A percentile compares a stretch with the other conserved stretches of the same genome.
These are phyloP conservation scores for Diplolepis rosae DNA, from an alignment of 2,888 invertebrate genomes.

Conservation along the genomic window DNA sequence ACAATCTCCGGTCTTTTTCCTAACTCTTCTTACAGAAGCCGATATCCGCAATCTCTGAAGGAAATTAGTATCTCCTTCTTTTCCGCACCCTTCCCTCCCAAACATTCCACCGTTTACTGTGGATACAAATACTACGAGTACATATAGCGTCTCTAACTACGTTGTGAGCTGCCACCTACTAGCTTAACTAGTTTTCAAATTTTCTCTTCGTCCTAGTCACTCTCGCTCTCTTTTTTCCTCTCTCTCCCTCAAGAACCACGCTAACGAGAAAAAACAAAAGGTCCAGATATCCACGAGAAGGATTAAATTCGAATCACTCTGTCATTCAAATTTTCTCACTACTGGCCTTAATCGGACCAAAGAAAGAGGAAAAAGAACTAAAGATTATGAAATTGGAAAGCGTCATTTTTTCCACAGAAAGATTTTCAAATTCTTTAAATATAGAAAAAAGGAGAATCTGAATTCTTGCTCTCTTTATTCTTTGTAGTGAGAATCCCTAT, in stretches of 20 bases:
- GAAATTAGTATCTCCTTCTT: constrained; percentile 38
- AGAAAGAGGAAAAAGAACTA: background rate
- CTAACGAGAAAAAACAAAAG: constrained; percentile 44
- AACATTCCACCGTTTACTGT: background rate
- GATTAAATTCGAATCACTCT: constrained; percentile 39
- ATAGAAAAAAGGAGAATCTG: too few species aligned
- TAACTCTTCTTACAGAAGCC: constrained; percentile 27
- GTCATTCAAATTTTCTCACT: background rate
- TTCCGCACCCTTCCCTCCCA: background rate
- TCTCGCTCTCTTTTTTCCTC: constrained; percentile 31
- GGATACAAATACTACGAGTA: constrained; percentile 37
- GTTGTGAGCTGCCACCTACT: constrained; percentile 24
- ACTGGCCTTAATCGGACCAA: background rate
- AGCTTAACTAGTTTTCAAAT: constrained; percentile 49
- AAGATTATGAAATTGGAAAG: background rate
- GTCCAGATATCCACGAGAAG: constrained; percentile 25
- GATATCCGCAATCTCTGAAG: constrained; percentile 40
- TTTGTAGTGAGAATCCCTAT: too few species aligned
- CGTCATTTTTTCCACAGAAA: too few species aligned
- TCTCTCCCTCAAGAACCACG: constrained; percentile 11
- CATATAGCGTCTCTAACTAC: constrained; percentile 35
- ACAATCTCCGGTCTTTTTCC: constrained; percentile 28
- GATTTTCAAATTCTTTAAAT: too few species aligned
- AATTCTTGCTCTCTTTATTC: too few species aligned
- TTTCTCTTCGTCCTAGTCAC: constrained; percentile 34